Percentiles rank a stretch among this genome's conserved stretches.
Conservation (phyloP, 1,140 invertebrate genomes). For the Drosophila mauritiana region DNA sequence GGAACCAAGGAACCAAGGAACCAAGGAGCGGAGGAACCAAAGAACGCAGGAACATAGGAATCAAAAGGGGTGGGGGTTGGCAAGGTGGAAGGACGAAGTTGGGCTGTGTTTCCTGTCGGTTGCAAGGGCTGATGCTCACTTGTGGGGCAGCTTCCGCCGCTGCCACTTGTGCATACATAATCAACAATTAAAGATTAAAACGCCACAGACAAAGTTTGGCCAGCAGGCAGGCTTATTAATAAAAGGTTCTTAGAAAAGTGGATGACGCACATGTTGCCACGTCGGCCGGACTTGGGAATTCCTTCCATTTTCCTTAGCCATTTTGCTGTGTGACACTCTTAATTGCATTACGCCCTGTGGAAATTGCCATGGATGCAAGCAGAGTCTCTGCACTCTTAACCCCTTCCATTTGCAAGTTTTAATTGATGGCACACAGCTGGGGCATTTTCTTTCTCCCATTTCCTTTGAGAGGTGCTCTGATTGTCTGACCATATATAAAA, state of each 20-base stretch:
- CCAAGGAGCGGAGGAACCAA: neutral
- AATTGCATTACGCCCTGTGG: slow-evolving; percentile 70
- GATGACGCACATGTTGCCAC: slow-evolving; percentile 26
- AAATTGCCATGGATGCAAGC: slow-evolving; percentile 49
- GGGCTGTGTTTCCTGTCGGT: slow-evolving; percentile 54
- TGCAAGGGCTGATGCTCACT: slow-evolving; percentile 28
- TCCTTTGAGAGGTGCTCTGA: slow-evolving; percentile 32
- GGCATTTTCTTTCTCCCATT: slow-evolving; percentile 44
- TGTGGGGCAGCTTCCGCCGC: slow-evolving; percentile 43
- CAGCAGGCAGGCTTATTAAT: slow-evolving; percentile 55
- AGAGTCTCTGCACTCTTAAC: slow-evolving; percentile 2
- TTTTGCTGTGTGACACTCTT: slow-evolving; percentile 57
- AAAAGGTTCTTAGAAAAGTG: slow-evolving; percentile 2
- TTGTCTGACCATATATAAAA: slow-evolving; percentile 47
- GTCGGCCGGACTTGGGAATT: slow-evolving; percentile 34
- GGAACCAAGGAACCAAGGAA: neutral
- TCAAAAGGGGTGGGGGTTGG: neutral
- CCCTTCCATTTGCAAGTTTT: slow-evolving; percentile 55
- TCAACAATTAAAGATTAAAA: slow-evolving; percentile 76
- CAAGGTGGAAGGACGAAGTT: slow-evolving; percentile 18
- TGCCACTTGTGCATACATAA: slow-evolving; percentile 64
- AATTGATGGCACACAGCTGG: slow-evolving; percentile 72
- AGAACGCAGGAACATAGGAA: neutral
- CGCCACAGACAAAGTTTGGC: slow-evolving; percentile 47
- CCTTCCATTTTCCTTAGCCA: slow-evolving; percentile 38